Evolutionary conservation across 2,797 vertebrate genomes (phyloP).

Genomic region (Danio albolineatus): DNA sequence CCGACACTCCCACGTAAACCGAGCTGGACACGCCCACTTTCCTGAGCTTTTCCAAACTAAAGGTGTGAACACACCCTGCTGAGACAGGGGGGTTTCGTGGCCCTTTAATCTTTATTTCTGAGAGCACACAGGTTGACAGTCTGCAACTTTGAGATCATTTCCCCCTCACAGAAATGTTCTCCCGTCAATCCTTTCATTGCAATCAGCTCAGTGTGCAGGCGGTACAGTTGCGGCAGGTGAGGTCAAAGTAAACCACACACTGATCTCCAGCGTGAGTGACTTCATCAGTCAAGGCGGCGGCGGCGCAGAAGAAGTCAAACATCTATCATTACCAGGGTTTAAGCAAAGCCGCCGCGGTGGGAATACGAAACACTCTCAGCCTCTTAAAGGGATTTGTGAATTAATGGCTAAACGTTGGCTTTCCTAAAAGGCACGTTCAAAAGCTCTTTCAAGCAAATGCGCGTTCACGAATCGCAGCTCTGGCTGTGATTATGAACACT

Average conservation of each 20-base stretch:
- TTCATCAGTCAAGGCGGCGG: constrained; percentile 70
- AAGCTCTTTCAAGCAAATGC: constrained; percentile 30
- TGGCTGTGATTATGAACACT: constrained; percentile 28
- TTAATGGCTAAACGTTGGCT: constrained; percentile 64
- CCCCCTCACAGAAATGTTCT: not conserved
- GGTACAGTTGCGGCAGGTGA: constrained; percentile 19
- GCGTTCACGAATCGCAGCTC: constrained; percentile 23
- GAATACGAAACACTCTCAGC: constrained; percentile 67
- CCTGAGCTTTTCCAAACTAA: no score
- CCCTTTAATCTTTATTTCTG: no score
- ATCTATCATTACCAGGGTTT: constrained; percentile 73
- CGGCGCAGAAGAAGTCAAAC: constrained; percentile 61
- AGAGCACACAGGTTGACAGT: no score
- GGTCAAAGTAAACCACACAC: constrained; percentile 63
- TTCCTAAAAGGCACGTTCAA: constrained; percentile 44
- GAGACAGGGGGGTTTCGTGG: no score
- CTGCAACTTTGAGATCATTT: no score
- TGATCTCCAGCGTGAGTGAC: constrained; percentile 77
- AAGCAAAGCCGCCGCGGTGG: constrained; percentile 65
- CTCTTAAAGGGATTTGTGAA: constrained; percentile 69
- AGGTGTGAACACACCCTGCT: no score
- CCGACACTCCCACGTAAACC: no score
- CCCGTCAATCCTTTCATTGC: not conserved
- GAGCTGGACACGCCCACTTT: no score
- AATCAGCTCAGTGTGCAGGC: not conserved